Conservation (phyloP, 2,797 vertebrate genomes). For the Urophycis tenuis region DNA sequence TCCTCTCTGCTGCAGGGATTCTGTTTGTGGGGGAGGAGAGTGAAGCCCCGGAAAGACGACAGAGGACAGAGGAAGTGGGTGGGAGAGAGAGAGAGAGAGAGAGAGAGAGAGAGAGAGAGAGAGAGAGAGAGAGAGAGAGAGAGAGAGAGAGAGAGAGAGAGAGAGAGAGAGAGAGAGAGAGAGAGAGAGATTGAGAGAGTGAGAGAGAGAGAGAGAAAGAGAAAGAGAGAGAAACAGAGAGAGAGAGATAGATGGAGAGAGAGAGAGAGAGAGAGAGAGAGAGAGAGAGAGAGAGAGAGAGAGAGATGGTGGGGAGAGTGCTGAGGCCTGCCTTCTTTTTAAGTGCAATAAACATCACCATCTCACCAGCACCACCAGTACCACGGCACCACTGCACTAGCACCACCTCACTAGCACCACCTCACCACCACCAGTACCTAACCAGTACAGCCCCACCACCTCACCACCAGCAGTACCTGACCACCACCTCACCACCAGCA, state of each 20-base stretch:
- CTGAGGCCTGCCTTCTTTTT: too few species aligned
- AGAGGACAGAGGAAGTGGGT: not conserved
- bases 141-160: slow-evolving; percentile 23
- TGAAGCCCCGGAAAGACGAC: not conserved
- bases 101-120: not conserved
- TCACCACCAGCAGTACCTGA: too few species aligned
- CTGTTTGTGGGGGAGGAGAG: slow-evolving; percentile 22
- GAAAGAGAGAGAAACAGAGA: too few species aligned
- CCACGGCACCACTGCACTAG: too few species aligned
- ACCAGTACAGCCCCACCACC: too few species aligned
- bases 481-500: too few species aligned
- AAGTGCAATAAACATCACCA: too few species aligned
- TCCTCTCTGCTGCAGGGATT: slow-evolving; percentile 42
- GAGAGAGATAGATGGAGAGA: not conserved
- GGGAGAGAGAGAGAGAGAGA: slow-evolving; percentile 8
- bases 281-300: not conserved
- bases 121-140: slow-evolving; percentile 14
- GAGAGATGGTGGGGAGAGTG: not conserved
- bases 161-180: not conserved
- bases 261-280: not conserved
- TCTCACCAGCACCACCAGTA: too few species aligned
- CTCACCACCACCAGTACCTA: too few species aligned
- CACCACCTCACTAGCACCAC: too few species aligned
- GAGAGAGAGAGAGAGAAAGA: too few species aligned
- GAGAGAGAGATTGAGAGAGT: too few species aligned